Conservation (phyloP, 2,113 vertebrate genomes). For the Sardina pilchardus region DNA sequence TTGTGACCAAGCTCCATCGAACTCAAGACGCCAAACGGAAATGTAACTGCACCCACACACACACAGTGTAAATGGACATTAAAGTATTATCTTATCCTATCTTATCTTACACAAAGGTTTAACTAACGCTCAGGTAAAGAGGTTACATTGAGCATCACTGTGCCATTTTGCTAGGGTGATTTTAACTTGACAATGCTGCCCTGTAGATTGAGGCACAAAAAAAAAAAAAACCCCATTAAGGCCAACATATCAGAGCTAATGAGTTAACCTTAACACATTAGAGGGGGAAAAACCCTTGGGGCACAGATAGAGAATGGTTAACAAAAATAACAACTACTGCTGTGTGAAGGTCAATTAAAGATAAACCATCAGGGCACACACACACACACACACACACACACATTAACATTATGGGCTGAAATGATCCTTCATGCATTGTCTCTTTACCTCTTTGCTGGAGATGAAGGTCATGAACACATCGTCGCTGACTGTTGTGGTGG, state of each 20-base stretch:
- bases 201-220: no score
- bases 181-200: no score
- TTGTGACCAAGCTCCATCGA: no score
- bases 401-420: neutral
- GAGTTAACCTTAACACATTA: neutral
- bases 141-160: no score
- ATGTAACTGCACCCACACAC: no score
- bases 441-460: slow-evolving; percentile 89
- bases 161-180: no score
- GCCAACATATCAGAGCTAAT: neutral
- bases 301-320: neutral
- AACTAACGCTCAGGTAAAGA: no score
- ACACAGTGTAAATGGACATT: no score
- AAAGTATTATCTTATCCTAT: no score
- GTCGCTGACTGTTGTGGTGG: slow-evolving; percentile 94
- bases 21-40: no score
- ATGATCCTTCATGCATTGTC: neutral
- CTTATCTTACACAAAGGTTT: no score
- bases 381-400: neutral
- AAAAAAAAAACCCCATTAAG: no score
- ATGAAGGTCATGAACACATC: slow-evolving; percentile 97
- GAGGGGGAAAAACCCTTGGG: neutral
- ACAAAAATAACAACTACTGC: neutral
- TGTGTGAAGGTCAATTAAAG: neutral
- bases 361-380: neutral